Evolutionary conservation across 2,888 invertebrate species (phyloP), one percentile per base, ranked within the genome.

Genomic region (Thymelicus acteon): DNA sequence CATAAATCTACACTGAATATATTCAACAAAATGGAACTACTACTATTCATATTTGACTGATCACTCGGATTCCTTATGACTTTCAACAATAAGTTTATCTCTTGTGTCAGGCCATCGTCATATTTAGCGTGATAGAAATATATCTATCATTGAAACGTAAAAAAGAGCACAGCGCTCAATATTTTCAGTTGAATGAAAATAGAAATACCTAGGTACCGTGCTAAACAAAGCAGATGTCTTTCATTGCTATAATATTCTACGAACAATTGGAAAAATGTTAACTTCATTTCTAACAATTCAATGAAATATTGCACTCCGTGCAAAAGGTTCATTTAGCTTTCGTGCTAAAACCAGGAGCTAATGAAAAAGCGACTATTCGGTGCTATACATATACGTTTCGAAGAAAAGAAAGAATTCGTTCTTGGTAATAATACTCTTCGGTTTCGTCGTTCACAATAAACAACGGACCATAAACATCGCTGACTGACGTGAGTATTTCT

Each of bases 351-450:
- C 54, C 68, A 37, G 62, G 37, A 62, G 61, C 49, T 60, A 40
- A 47, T 40, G 49, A 47, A 60, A 67, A 60, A 60, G 37, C 60
- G 6, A 52, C 49, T 67, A 67, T 60, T 67, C 52, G 52, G 40
- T 49, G 67, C 40, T 52, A 52, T 60, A 52, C 44, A 52, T 60
- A 44, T 67, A 60, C 79, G 77, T 77, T 79, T 77, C 81, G 80
- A 74, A 76, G 78, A 81, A 85, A 89, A 90, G 88, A 89, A 89
- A 89, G 87, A 84, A 85, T 83, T 79, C 79, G 80, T 85, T 88
- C 80, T 83, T 76, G 80, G 80, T 82, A 77, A 78, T 79, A 80
- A 75, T 82, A 81, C 76, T 81, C 76, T 82, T 80, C 78, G 82
- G 79, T 79, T 79, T 77, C 77, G 76, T 78, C 74, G 75, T 74